Base-by-base conservation (phyloP, 2,113 vertebrate species). In the Rhinopithecus roxellana region DNA sequence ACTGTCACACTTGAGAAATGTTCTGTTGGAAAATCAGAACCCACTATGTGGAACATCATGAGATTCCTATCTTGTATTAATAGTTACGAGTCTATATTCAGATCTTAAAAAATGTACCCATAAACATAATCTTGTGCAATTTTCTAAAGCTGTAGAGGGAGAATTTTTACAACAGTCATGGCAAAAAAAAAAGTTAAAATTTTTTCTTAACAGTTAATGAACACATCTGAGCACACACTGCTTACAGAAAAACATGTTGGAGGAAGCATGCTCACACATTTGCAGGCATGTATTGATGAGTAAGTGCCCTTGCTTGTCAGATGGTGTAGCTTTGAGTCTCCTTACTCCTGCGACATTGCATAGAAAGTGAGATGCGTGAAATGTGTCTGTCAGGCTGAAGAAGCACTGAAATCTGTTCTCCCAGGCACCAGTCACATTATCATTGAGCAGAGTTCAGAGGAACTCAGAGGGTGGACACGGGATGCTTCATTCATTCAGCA, bases 261-360 rank as follows among this genome's bases (percentile, higher is more conserved):
- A 8, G 6, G 27, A 3, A 16, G 40, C 20, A 18, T 0, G 45
- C 17, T 69, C 13, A 69, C 57, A 59, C 25, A 11, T 69, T 78
- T 17, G 69, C 70, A 43, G 50, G 57, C 57, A 48, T 77, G 57
- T 48, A 45, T 40, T 40, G 4, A 48, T 9, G 38, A 40, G 61
- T 52, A 55, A 72, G 61, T 8, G 32, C 9, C 18, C 1, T 17
- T 7, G 32, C 7, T 75, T 18, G 13, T 93, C 79, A 84, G 30
- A 84, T 27, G 48, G 69, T 14, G 3, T 14, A 9, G 45, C 45
- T n/a, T 11, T 7, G 8, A 40, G 38, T 27, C 16, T 67, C 16
- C 0, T 22, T 23, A 40, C 6, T 74, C 45, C n/a, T 45, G n/a
- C 69, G 27, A 14, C 3, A 0, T 0, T 52, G 5, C 23, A 1